phyloP scores from a whole-genome alignment of 2,113 vertebrate species.

The Pterophyllum scalare region DNA sequence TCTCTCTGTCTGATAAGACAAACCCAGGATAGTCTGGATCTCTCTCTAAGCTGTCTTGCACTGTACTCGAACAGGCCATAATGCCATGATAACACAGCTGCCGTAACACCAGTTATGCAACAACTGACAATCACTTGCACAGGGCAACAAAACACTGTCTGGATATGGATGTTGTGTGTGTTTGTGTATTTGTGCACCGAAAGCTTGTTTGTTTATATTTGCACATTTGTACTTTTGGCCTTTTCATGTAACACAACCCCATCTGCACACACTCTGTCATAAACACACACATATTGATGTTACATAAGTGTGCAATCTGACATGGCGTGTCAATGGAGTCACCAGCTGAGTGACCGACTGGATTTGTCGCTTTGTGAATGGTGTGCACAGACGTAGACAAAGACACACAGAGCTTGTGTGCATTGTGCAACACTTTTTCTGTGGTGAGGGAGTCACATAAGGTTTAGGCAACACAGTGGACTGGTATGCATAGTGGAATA shows the following conservation, averaged over 20 bases:
- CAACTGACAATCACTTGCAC: slow-evolving; percentile 29
- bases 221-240: slow-evolving; percentile 51
- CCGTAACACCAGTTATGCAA: slow-evolving; percentile 50
- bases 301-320: slow-evolving; percentile 59
- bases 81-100: slow-evolving; percentile 39
- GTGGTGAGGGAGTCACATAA: background rate
- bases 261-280: background rate
- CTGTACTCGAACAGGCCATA: slow-evolving; percentile 37
- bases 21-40: slow-evolving; percentile 29
- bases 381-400: slow-evolving; percentile 17
- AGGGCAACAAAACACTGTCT: slow-evolving; percentile 33
- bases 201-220: slow-evolving; percentile 23
- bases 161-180: slow-evolving; percentile 29
- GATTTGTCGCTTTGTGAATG: slow-evolving; percentile 52
- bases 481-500: background rate
- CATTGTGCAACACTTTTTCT: background rate
- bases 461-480: background rate
- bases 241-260: slow-evolving; percentile 39
- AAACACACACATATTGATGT: slow-evolving; percentile 38
- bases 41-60: slow-evolving; percentile 33
- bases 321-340: slow-evolving; percentile 55
- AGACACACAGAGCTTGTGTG: background rate
- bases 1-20: slow-evolving; percentile 10
- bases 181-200: background rate
- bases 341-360: slow-evolving; percentile 47